Conservation (phyloP, 2,113 vertebrate genomes). For the Cygnus buccinator region DNA sequence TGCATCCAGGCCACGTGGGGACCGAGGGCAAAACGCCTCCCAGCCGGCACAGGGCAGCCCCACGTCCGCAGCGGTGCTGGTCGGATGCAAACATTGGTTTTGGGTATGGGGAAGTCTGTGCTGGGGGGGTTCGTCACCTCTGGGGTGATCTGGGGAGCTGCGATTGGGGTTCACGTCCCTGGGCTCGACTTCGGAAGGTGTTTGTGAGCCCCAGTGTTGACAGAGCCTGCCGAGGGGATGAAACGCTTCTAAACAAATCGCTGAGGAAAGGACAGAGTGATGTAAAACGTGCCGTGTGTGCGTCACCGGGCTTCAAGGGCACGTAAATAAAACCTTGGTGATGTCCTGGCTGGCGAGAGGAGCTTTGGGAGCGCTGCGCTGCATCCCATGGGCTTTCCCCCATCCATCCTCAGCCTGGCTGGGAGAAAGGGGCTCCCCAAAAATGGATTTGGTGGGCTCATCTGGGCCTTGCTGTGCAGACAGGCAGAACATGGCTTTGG, state of each 20-base stretch:
- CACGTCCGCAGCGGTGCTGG: not conserved
- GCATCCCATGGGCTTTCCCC: not conserved
- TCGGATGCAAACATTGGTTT: not conserved
- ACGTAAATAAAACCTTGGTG: not conserved
- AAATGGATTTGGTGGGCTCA: not conserved
- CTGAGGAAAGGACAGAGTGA: not conserved
- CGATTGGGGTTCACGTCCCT: accelerated
- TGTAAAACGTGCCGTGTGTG: not conserved
- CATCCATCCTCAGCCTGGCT: not conserved
- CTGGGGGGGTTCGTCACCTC: not conserved
- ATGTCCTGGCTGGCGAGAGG: not conserved
- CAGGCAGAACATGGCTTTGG: not conserved
- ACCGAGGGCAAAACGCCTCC: not conserved
- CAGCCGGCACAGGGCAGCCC: not conserved
- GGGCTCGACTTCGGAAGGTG: accelerated
- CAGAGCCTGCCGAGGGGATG: not conserved
- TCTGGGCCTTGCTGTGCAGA: not conserved
- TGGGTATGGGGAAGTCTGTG: not conserved
- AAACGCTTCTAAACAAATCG: not conserved
- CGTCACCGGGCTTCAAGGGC: not conserved
- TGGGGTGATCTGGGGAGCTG: not conserved
- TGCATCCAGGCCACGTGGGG: not conserved
- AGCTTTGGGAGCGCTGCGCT: not conserved
- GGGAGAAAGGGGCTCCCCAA: not conserved
- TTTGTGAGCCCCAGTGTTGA: not conserved